phyloP scores from a whole-genome alignment of 2,797 vertebrate genomes.

The Varecia variegata region DNA sequence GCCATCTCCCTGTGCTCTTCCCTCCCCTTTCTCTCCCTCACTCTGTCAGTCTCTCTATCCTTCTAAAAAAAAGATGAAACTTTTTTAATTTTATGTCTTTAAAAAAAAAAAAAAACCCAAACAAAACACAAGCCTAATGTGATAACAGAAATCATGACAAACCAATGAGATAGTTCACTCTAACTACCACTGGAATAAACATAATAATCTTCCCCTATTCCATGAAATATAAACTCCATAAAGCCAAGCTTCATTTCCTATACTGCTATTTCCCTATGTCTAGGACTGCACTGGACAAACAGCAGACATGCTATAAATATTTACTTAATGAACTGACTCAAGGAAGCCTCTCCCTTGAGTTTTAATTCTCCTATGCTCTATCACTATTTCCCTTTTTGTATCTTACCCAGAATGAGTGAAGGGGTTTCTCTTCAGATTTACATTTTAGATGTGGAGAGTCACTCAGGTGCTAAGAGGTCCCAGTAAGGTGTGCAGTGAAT shows the following conservation, averaged over 20 bases:
- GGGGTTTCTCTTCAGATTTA: background rate
- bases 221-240: background rate
- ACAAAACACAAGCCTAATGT: background rate
- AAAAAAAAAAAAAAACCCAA: background rate
- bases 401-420: background rate
- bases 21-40: too few relatives aligned
- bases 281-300: background rate
- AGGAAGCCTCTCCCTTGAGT: background rate
- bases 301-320: background rate
- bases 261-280: background rate
- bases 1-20: too few relatives aligned
- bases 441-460: background rate
- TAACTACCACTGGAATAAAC: background rate
- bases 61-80: too few relatives aligned
- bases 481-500: background rate
- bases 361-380: background rate
- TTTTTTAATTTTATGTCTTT: too few relatives aligned
- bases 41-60: too few relatives aligned
- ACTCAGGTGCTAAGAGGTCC: background rate
- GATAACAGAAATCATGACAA: background rate
- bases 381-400: background rate
- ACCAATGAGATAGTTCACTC: background rate
- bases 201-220: background rate
- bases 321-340: background rate
- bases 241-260: background rate